Conservation (phyloP, 1,140 invertebrate species). For the Manduca sexta region DNA sequence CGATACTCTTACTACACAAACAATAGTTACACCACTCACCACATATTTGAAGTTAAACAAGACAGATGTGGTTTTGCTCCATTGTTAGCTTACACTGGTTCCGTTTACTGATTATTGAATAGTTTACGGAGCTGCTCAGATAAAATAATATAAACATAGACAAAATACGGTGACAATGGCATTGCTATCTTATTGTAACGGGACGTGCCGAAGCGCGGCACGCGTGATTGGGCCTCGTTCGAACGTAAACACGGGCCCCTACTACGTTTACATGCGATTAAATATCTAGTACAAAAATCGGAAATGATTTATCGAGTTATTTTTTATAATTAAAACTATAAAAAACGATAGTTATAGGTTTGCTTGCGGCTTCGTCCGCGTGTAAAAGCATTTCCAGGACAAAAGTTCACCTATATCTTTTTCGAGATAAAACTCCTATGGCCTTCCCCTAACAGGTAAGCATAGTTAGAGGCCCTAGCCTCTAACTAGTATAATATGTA, state of each 20-base stretch:
- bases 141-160: slow-evolving; percentile 20
- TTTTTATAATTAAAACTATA: too few relatives aligned
- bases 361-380: too few relatives aligned
- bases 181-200: slow-evolving; percentile 35
- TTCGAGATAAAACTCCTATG: too few relatives aligned
- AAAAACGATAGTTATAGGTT: too few relatives aligned
- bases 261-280: neutral
- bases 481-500: too few relatives aligned
- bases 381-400: too few relatives aligned
- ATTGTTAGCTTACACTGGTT: neutral
- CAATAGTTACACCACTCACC: neutral
- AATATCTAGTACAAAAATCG: too few relatives aligned
- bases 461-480: too few relatives aligned
- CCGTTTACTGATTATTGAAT: slow-evolving; percentile 3
- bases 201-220: slow-evolving; percentile 20
- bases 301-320: too few relatives aligned
- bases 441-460: too few relatives aligned
- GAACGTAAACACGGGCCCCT: slow-evolving; percentile 21
- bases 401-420: too few relatives aligned
- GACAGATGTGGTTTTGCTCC: neutral
- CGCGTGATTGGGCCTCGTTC: slow-evolving; percentile 38
- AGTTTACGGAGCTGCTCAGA: neutral
- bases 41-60: neutral
- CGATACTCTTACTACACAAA: neutral
- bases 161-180: slow-evolving; percentile 29